These are phyloP conservation scores for Spodoptera exigua DNA, from an alignment of 2,888 invertebrate genomes.

Conservation along the genomic window DNA sequence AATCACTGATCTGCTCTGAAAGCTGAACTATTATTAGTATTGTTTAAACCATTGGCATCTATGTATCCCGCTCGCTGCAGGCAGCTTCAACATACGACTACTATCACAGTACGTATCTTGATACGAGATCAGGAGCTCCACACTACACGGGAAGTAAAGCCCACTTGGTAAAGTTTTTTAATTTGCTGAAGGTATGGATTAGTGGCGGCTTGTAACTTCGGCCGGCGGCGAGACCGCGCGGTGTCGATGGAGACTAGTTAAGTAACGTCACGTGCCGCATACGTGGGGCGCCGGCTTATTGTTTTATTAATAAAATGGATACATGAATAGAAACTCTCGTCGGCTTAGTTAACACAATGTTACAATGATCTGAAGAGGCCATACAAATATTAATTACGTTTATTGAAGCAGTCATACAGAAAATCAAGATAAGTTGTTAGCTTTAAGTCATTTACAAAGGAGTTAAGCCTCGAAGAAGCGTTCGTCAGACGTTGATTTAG, in stretches of 20 bases:
- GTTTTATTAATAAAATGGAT: neutral
- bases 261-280: slow-evolving; percentile 12
- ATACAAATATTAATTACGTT: neutral
- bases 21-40: too few relatives aligned
- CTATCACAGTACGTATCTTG: slow-evolving; percentile 10
- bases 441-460: slow-evolving; percentile 19
- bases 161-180: slow-evolving; percentile 40
- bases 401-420: slow-evolving; percentile 6
- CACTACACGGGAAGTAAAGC: slow-evolving; percentile 17
- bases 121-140: slow-evolving; percentile 11
- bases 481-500: slow-evolving; percentile 21
- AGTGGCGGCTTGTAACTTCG: slow-evolving; percentile 37
- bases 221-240: neutral
- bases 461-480: slow-evolving; percentile 7
- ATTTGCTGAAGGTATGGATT: slow-evolving; percentile 38
- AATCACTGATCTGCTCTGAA: too few relatives aligned
- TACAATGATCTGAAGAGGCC: neutral
- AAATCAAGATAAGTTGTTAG: slow-evolving; percentile 16
- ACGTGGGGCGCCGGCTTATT: slow-evolving; percentile 3
- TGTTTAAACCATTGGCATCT: too few relatives aligned
- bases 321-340: neutral
- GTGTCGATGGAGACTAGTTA: neutral
- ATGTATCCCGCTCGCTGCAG: too few relatives aligned
- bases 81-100: neutral
- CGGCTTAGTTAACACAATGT: neutral